Base-by-base conservation (phyloP, 2,888 invertebrate species). In the Melieria crassipennis region DNA sequence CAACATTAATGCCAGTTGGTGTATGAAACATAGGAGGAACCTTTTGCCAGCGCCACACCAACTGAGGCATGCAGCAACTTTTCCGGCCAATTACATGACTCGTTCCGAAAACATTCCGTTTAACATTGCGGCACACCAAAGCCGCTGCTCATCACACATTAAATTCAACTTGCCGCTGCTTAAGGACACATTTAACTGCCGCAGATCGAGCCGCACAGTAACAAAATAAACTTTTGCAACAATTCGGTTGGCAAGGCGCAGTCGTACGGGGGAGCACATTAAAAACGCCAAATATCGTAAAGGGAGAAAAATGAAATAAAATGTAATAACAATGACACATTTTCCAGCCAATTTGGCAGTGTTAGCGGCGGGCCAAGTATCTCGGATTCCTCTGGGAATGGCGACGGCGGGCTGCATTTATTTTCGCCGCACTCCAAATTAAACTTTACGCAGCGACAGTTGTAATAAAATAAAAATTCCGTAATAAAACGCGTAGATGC, bases 341-440 rank as follows among this genome's bases (percentile, higher is more conserved):
- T 69, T 69, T 72, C 66, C 65, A 69, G 65, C 61, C 69, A 69
- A 72, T 72, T 72, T 72, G 66, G 66, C 65, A 65, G 48, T 57
- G 63, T 69, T 62, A 62, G 62, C 62, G 57, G 9, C 10, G 61
- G 11, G 7, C 9, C 13, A 16, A 57, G 30, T 57, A 57, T 16
- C 57, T 16, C n/a, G 13, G 16, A 57, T 13, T 10, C 57, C n/a
- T 11, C 52, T 30, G 30, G 30, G 30, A 30, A 3, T 30, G 30
- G 30, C 30, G 16, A 16, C 16, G 16, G 16, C 16, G 16, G 16
- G 16, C 16, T 16, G 30, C 30, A 30, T 30, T 30, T 30, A 30
- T 30, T 30, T 30, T 30, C 30, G 30, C 30, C 30, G 30, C 30
- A 30, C 2, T 2, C 2, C 30, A 30, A 30, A 2, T 30, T 30